Evolutionary conservation across 2,113 vertebrate genomes (phyloP), one percentile per base, ranked within the genome.

Genomic region (Equus quagga): DNA sequence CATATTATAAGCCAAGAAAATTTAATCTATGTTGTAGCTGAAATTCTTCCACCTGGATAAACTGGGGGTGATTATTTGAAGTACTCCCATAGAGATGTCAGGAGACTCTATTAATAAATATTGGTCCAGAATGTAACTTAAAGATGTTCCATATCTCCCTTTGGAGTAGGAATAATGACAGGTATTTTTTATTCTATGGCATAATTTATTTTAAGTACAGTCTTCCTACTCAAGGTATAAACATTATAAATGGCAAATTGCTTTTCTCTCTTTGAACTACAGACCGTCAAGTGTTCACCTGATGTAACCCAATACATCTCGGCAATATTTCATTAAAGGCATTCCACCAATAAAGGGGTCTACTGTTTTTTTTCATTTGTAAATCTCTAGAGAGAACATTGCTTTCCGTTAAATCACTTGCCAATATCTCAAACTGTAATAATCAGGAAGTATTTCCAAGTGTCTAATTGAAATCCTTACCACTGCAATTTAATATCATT

Each of bases 21-120:
- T 88, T 19, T 80, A 3, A 90, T 84, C 26, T 95, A 33, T 3
- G 4, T 83, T 96, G 86, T 82, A 96, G 51, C 46, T 97, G 44
- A 92, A 96, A 81, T 90, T 95, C 9, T 18, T 76, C 54, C 80
- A 96, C 86, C 78, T 97, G 83, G 24, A 90, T 95, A 95, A 98
- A 97, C 65, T 84, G 17, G 6, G 24, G 9, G 46, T 94, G 75
- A 89, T 95, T 96, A 87, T 94, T 67, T 95, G 26, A 94, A 51
- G 12, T 44, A 67, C 46, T 90, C 46, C 62, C 41, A 81, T 41
- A 94, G 60, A 84, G 1, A 64, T 79, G 24, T 82, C 60, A 82
- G 17, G 49, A 90, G 86, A 17, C 28, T 73, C 6, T 84, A 58
- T 69, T 96, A 91, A 82, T 96, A 91, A 82, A 73, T 76, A 8